Percentiles rank a stretch among this genome's conserved stretches.
Conservation (phyloP, 2,797 vertebrate species). For the Muscicapa striata region DNA sequence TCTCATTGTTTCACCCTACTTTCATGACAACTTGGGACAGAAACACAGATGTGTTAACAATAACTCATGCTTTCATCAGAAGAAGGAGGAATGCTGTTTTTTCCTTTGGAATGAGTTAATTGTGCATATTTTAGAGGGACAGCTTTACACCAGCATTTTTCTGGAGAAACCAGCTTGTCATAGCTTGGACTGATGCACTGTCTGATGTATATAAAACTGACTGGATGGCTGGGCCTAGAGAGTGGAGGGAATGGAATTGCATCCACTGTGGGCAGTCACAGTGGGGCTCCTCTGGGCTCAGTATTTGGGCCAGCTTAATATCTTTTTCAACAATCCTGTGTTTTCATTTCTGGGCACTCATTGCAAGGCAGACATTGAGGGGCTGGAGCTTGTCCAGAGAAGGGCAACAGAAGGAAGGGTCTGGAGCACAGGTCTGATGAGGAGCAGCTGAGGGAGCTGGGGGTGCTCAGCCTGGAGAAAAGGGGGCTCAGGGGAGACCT, state of each 20-base stretch:
- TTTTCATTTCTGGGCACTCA: background rate
- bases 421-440: background rate
- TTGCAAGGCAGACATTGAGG: fast-evolving
- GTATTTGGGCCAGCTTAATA: background rate
- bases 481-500: background rate
- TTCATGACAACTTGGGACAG: background rate
- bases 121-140: background rate
- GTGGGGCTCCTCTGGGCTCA: background rate
- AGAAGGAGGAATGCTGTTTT: background rate
- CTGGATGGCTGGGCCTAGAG: background rate
- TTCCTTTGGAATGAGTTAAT: background rate
- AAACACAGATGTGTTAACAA: background rate
- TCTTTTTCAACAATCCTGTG: background rate
- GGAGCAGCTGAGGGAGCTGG: fast-evolving
- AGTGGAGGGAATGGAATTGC: background rate
- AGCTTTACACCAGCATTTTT: background rate
- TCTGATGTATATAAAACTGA: background rate
- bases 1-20: background rate
- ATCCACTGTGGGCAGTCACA: background rate
- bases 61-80: background rate
- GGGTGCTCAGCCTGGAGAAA: background rate
- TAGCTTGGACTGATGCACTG: no score
- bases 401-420: background rate
- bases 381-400: fast-evolving
- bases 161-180: background rate